Evolutionary conservation across 1,140 invertebrate species (phyloP).

Genomic region (Magallana angulata): DNA sequence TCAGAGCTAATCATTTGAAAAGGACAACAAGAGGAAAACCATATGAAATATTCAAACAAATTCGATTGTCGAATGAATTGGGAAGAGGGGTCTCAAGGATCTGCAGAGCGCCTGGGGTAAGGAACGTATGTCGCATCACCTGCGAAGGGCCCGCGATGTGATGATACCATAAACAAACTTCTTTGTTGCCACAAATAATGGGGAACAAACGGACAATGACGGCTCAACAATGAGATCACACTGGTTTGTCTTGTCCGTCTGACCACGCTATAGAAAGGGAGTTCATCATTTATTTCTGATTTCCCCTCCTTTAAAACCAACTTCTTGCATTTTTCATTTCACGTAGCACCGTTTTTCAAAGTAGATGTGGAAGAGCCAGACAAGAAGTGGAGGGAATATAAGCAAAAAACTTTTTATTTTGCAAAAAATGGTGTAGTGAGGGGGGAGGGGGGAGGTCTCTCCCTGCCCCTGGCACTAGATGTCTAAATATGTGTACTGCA

Average conservation of each 20-base stretch:
- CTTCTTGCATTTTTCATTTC: no score
- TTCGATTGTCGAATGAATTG: constrained; percentile 25
- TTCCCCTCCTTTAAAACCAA: no score
- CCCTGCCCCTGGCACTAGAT: no score
- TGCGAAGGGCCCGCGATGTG: constrained; percentile 22
- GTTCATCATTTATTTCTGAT: no score
- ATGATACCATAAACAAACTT: constrained; percentile 36
- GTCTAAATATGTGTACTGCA: no score
- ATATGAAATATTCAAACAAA: constrained; percentile 33
- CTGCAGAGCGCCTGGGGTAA: constrained; percentile 9
- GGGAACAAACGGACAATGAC: not conserved
- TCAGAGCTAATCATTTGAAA: constrained; percentile 28
- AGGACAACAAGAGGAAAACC: constrained; percentile 33
- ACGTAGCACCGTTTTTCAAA: no score
- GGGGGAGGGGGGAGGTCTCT: no score
- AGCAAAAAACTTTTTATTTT: no score
- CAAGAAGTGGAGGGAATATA: no score
- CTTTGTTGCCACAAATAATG: constrained; percentile 3
- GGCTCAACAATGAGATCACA: not conserved
- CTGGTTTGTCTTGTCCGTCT: constrained; percentile 1
- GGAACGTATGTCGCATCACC: constrained; percentile 21
- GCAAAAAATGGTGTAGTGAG: no score
- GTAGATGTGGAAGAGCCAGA: no score
- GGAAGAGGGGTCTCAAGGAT: constrained; percentile 2
- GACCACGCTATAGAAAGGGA: no score